phyloP scores from a whole-genome alignment of 1,140 invertebrate genomes.

The Scaptomyza graminum region DNA sequence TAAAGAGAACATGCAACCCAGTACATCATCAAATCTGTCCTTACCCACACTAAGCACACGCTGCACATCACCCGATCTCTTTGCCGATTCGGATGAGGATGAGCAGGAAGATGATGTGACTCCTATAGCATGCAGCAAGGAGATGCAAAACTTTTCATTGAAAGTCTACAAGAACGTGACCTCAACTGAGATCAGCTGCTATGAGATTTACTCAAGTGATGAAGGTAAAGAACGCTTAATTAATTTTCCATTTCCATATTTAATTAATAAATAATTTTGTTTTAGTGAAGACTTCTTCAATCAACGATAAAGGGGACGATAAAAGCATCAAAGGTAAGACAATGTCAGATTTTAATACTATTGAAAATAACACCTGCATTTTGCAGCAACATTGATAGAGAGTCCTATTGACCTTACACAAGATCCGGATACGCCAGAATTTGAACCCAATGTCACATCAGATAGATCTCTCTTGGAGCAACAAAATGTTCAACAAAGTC shows the following conservation, averaged over 20 bases:
- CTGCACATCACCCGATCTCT: constrained; percentile 71
- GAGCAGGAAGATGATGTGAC: constrained; percentile 24
- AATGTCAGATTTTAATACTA: neutral
- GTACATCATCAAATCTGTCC: constrained; percentile 1
- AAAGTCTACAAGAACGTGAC: constrained; percentile 53
- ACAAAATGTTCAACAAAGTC: constrained; percentile 1
- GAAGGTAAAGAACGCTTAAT: constrained; percentile 50
- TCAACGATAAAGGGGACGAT: constrained; percentile 12
- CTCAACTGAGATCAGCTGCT: constrained; percentile 31
- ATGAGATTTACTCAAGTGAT: constrained; percentile 68
- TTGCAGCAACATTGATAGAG: neutral
- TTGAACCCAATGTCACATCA: neutral
- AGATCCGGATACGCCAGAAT: constrained; percentile 18
- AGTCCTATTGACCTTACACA: constrained; percentile 47
- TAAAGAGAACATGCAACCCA: constrained; percentile 25
- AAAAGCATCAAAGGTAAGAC: constrained; percentile 5
- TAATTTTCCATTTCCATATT: neutral
- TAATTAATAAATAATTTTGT: constrained; percentile 14
- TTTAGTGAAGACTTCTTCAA: constrained; percentile 68
- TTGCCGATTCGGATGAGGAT: constrained; percentile 71
- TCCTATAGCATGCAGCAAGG: constrained; percentile 1
- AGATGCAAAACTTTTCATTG: constrained; percentile 38
- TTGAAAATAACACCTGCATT: too few relatives aligned
- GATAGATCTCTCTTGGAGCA: neutral
- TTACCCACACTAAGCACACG: constrained; percentile 40